Base-by-base conservation (phyloP, 2,113 vertebrate species). In the Sarotherodon lohbergeri region DNA sequence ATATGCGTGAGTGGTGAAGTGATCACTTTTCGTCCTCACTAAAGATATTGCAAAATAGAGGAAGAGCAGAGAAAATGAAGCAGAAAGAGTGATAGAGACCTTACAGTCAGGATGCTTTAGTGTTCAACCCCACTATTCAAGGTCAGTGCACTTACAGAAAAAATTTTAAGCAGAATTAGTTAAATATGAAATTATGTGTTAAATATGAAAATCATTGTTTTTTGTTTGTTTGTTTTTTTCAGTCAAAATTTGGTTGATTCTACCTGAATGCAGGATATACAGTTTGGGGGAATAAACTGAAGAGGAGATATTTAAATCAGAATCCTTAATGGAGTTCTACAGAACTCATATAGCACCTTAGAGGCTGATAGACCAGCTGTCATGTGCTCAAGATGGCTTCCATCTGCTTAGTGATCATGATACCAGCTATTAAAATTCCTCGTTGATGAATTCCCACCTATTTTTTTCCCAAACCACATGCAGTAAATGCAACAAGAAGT, bases 121-220 rank as follows among this genome's bases (percentile, higher is more conserved):
- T 80, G 91, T 91, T 91, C 88, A 86, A 50, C 57, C 10, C 36
- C 73, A 79, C 59, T 57, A 46, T 36, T 83, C 86, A 95, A 93
- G 91, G 89, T 92, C 90, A 85, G 10, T 13, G 9, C 16, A 50
- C 57, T 50, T 79, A 22, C 46, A 80, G 32, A 79, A 90, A 90
- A 32, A 6, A 79, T 84, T 90, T 68, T 82, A 61, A 86, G 68
- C 32, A 78, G 61, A 19, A 63, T 84, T 19, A 32, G 8, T 10
- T 32, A 6, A 63, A 22, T 1, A 14, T n/a, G 4, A 32, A 5
- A 22, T 36, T 55, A 24, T 43, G 27, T 73, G 17, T 43, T 55
- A 71, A 73, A 52, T 84, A 56, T 55, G 1, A 29, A 14, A 12
- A 43, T 11, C 14, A 7, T 73, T 7, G 36, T 11, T 54, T 39